These are phyloP conservation scores for Tanytarsus gracilentus DNA, from an alignment of 2,888 invertebrate species.

Conservation along the genomic window DNA sequence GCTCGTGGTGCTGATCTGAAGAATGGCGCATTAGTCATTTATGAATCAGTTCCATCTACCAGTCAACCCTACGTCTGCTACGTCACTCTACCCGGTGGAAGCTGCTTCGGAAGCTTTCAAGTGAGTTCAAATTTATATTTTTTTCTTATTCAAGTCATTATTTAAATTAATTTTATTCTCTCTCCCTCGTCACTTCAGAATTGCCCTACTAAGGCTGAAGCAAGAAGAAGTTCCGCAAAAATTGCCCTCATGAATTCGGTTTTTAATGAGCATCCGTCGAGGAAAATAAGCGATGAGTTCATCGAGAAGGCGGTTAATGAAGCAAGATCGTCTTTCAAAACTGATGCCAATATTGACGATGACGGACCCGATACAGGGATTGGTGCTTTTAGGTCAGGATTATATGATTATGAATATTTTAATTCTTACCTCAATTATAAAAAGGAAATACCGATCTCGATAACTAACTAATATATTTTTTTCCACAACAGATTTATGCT, in stretches of 20 bases:
- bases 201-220: constrained; percentile 91
- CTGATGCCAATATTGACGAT: constrained; percentile 49
- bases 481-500: constrained; percentile 54
- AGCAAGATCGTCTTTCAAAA: constrained; percentile 78
- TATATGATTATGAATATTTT: neutral
- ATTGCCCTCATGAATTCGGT: constrained; percentile 95
- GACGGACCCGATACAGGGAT: constrained; percentile 63
- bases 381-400: constrained; percentile 54
- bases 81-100: constrained; percentile 88
- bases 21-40: constrained; percentile 85
- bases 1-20: constrained; percentile 75
- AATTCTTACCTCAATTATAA: constrained; percentile 7
- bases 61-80: constrained; percentile 91
- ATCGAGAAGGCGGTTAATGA: constrained; percentile 88
- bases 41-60: constrained; percentile 86
- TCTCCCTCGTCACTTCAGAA: constrained; percentile 50
- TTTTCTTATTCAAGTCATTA: neutral
- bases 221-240: constrained; percentile 86
- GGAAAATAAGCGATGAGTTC: constrained; percentile 86
- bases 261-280: constrained; percentile 89
- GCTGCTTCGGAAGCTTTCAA: constrained; percentile 93
- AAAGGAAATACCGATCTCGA: neutral
- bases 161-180: constrained; percentile 13
- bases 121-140: constrained; percentile 42
- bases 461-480: neutral